Percentiles rank a stretch among this genome's conserved stretches.
phyloP scores from a whole-genome alignment of 2,888 invertebrate genomes.

The Drosophila pseudotakahashii region DNA sequence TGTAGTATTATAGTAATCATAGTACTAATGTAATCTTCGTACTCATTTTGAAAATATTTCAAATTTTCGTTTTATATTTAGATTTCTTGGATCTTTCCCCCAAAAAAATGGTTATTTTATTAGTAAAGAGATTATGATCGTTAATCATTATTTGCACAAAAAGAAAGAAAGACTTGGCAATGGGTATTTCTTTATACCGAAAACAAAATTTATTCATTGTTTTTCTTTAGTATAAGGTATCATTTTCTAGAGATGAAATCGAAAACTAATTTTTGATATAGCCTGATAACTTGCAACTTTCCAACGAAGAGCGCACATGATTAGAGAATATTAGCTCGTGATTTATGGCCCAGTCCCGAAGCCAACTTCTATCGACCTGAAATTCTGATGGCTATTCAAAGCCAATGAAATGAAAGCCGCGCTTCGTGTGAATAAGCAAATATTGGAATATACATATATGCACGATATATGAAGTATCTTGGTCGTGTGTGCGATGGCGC shows the following conservation, averaged over 20 bases:
- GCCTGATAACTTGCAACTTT: background rate
- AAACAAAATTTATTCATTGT: no score
- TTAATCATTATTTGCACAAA: background rate
- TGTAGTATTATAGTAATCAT: no score
- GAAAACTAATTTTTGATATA: no score
- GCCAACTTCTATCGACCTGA: constrained; percentile 8
- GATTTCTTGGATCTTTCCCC: no score
- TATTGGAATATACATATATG: constrained; percentile 49
- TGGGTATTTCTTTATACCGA: no score
- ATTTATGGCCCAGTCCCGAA: constrained; percentile 3
- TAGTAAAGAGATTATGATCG: background rate
- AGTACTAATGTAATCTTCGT: no score
- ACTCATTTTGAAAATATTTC: no score
- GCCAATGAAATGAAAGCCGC: constrained; percentile 31
- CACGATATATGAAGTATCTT: constrained; percentile 42
- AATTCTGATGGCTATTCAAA: constrained; percentile 22
- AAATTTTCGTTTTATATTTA: no score
- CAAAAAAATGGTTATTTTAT: no score
- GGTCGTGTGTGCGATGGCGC: constrained; percentile 56
- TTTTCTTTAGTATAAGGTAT: background rate
- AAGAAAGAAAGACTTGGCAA: background rate
- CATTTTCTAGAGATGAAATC: background rate
- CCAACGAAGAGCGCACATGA: background rate
- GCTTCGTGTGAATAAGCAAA: constrained; percentile 44
- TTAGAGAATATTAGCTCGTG: background rate